Evolutionary conservation across 2,113 vertebrate genomes (phyloP).

Genomic region (Carassius auratus): DNA sequence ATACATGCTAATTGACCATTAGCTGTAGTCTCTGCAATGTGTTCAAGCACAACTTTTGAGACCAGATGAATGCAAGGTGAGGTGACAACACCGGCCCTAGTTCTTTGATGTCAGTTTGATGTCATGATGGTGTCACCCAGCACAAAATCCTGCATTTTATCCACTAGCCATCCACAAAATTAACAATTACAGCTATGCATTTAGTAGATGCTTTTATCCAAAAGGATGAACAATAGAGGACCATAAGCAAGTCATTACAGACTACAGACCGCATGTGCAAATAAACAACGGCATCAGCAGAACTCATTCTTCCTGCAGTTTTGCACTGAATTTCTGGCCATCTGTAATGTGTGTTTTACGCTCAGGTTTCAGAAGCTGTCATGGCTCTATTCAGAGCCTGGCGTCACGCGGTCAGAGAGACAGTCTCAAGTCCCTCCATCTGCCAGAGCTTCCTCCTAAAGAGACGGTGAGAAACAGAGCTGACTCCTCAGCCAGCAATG

Average conservation of each 20-base stretch:
- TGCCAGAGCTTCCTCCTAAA: slow-evolving; percentile 84
- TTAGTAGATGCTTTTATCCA: background rate
- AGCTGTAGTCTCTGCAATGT: no score
- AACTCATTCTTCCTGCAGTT: background rate
- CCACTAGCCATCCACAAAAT: background rate
- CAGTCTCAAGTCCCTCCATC: slow-evolving; percentile 69
- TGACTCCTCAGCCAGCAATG: slow-evolving; percentile 84
- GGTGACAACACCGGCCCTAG: background rate
- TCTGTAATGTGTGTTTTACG: slow-evolving; percentile 18
- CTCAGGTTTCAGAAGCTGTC: slow-evolving; percentile 89
- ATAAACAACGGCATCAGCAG: background rate
- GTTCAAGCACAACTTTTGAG: background rate
- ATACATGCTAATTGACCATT: background rate
- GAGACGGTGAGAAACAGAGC: slow-evolving; percentile 75
- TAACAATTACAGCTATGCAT: background rate
- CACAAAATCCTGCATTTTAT: background rate
- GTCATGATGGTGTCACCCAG: background rate
- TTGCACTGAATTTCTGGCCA: background rate
- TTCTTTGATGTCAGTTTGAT: background rate
- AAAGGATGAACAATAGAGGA: background rate
- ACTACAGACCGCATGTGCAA: background rate
- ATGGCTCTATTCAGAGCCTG: slow-evolving; percentile 91
- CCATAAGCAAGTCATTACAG: background rate
- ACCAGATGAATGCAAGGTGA: background rate
- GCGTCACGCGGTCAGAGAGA: slow-evolving; percentile 85